phyloP scores from a whole-genome alignment of 2,888 invertebrate genomes.

The Epinotia nisella region DNA sequence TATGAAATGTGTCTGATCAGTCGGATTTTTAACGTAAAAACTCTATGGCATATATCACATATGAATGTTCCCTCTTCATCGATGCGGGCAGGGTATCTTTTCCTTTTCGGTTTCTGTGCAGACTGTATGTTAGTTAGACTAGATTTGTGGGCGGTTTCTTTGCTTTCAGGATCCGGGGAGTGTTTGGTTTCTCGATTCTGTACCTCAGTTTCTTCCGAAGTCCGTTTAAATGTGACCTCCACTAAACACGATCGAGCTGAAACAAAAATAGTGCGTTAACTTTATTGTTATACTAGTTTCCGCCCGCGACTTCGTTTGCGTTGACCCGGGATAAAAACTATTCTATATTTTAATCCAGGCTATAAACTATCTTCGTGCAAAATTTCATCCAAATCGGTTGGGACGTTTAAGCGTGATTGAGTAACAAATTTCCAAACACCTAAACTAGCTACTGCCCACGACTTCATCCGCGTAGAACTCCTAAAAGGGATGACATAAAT shows the following conservation, averaged over 20 bases:
- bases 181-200: background rate
- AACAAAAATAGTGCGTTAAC: background rate
- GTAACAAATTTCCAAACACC: too few relatives aligned
- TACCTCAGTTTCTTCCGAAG: background rate
- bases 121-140: background rate
- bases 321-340: too few relatives aligned
- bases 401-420: too few relatives aligned
- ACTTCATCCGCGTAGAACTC: too few relatives aligned
- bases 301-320: too few relatives aligned
- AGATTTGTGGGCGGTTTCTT: background rate
- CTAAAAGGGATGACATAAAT: too few relatives aligned
- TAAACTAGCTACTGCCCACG: too few relatives aligned
- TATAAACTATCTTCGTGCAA: too few relatives aligned
- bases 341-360: too few relatives aligned
- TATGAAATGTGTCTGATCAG: background rate
- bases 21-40: background rate
- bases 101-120: background rate
- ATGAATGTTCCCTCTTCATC: background rate
- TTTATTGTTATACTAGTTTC: too few relatives aligned
- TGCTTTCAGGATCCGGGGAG: background rate
- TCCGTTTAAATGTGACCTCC: background rate
- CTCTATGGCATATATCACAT: constrained; percentile 1
- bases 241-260: background rate
- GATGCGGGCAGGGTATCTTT: background rate
- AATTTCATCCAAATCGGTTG: too few relatives aligned